phyloP scores from a whole-genome alignment of 2,888 invertebrate genomes.

The Ophion slaviceki region DNA sequence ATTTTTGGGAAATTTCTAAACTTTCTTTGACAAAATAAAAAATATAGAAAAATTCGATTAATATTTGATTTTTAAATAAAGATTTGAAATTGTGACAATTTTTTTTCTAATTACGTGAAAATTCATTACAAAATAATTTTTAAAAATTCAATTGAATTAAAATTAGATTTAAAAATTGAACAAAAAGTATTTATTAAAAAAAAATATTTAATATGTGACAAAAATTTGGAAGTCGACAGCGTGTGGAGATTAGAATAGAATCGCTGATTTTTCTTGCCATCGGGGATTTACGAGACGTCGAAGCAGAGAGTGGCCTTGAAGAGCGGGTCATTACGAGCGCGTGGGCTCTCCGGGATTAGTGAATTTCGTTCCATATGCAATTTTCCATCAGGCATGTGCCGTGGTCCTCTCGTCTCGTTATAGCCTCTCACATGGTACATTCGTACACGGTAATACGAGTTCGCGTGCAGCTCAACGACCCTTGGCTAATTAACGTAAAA shows the following conservation, averaged over 20 bases:
- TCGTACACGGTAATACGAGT: conserved; percentile 60
- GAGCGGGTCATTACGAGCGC: conserved; percentile 42
- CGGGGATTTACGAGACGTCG: conserved; percentile 34
- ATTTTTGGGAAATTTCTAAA: too few relatives aligned
- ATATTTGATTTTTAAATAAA: too few relatives aligned
- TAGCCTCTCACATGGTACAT: conserved; percentile 61
- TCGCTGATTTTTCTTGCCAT: conserved; percentile 25
- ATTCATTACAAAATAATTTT: too few relatives aligned
- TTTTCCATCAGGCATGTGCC: conserved; percentile 68
- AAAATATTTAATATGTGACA: background rate
- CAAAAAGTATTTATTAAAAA: conserved; percentile 1
- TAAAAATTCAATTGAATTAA: background rate
- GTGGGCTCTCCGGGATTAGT: conserved; percentile 35
- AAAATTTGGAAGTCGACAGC: conserved; percentile 3
- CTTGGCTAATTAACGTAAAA: conserved; percentile 80
- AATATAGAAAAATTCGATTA: too few relatives aligned
- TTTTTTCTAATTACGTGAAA: too few relatives aligned
- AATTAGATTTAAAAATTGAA: background rate
- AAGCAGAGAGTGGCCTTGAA: conserved; percentile 32
- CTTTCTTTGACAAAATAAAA: too few relatives aligned
- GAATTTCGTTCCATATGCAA: conserved; percentile 66
- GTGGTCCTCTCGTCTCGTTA: conserved; percentile 68
- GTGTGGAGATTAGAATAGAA: conserved; percentile 26
- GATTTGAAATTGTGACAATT: too few relatives aligned
- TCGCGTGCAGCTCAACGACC: conserved; percentile 79